Base-by-base conservation (phyloP, 1,140 invertebrate genomes). In the Acyrthosiphon pisum region DNA sequence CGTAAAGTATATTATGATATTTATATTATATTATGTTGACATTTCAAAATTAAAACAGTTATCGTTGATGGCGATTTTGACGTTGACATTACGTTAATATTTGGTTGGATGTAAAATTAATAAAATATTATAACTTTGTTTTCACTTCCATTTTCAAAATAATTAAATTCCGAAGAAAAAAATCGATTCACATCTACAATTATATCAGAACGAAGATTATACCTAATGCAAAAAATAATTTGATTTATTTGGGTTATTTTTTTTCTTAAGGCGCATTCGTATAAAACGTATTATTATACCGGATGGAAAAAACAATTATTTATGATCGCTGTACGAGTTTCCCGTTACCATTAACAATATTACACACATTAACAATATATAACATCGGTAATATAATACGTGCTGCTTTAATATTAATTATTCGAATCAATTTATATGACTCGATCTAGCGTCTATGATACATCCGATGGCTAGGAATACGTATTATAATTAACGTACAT, bases 191-290 rank as follows among this genome's bases (percentile, higher is more conserved):
- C 30, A 76, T 6, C n/a, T n/a, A 76, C 60, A 76, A 76, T n/a
- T 6, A 76, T n/a, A 76, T 18, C n/a, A 76, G n/a, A n/a, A 76
- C 2, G 6, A 76, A 76, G 2, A 76, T 76, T n/a, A 18, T 18
- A 41, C 41, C 41, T 41, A 76, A 18, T 76, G 11, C 14, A 20
- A 76, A 76, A 76, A 76, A 76, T 76, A 76, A 76, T 76, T 76
- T 76, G 30, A 76, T 76, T 76, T 76, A 76, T 76, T 76, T 76
- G 14, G 60, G n/a, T n/a, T 76, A n/a, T 76, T n/a, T 76, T n/a
- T 76, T n/a, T n/a, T 60, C 20, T 4, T n/a, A 76, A 76, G 30
- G n/a, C 14, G n/a, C 0, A n/a, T 76, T 76, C 14, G 60, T 76
- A 68, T 76, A 76, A 76, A 76, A 76, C n/a, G 11, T 76, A n/a